Evolutionary conservation across 2,113 vertebrate species (phyloP).

Genomic region (Passerina amoena): DNA sequence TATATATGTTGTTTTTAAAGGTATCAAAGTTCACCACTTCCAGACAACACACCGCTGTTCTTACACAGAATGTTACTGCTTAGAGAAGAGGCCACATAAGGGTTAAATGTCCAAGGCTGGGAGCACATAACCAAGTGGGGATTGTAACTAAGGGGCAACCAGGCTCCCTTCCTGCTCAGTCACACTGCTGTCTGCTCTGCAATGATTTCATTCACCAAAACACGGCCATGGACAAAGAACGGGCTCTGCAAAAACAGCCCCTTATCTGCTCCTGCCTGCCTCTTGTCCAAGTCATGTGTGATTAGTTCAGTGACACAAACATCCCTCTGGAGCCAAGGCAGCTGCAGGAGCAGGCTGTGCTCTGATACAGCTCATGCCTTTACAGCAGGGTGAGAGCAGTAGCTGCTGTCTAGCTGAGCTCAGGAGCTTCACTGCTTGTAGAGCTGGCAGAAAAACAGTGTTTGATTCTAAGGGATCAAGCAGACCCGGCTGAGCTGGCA

Average conservation of each 20-base stretch:
- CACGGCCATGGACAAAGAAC: conserved; percentile 46
- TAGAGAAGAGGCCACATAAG: background rate
- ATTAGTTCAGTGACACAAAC: conserved; percentile 63
- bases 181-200: conserved; percentile 6
- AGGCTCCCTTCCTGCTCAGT: conserved; percentile 42
- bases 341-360: conserved; percentile 43
- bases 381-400: background rate
- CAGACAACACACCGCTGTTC: background rate
- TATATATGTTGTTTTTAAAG: background rate
- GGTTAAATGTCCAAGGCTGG: conserved; percentile 8
- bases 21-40: background rate
- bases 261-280: conserved; percentile 66
- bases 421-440: background rate
- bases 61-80: background rate
- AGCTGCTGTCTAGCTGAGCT: background rate
- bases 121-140: background rate
- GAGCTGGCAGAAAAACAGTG: background rate
- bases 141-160: conserved; percentile 11
- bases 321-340: conserved; percentile 46
- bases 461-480: background rate
- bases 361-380: conserved; percentile 47
- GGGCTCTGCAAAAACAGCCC: conserved; percentile 56
- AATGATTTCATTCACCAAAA: conserved; percentile 67
- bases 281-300: conserved; percentile 61
- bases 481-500: background rate